These are phyloP conservation scores for Carassius gibelio DNA, from an alignment of 2,113 vertebrate species.

Conservation along the genomic window DNA sequence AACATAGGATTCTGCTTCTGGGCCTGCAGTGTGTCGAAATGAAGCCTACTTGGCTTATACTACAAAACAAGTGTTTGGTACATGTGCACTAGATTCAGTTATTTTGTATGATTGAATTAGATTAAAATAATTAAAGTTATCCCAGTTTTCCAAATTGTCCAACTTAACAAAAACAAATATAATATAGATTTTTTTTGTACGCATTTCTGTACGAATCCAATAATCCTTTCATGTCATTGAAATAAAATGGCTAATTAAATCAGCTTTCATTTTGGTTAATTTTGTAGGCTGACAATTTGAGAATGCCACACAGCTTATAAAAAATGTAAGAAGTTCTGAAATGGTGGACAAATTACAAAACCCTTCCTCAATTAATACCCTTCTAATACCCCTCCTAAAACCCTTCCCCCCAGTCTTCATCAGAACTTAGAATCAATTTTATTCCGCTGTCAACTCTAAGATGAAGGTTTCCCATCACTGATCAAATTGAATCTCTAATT, in stretches of 20 bases:
- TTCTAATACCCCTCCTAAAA: too few species aligned
- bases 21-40: background rate
- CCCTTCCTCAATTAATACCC: background rate
- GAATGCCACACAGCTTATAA: background rate
- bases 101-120: background rate
- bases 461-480: constrained; percentile 3
- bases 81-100: background rate
- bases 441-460: background rate
- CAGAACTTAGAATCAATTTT: background rate
- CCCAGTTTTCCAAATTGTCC: background rate
- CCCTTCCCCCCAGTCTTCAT: background rate
- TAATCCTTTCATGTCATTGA: background rate
- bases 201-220: background rate
- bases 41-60: background rate
- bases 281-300: background rate
- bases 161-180: too few species aligned
- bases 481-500: constrained; percentile 31
- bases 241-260: background rate
- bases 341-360: background rate
- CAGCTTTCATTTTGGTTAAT: background rate
- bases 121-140: background rate
- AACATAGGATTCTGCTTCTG: background rate
- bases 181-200: background rate
- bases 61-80: background rate
- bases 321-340: background rate